Conservation (phyloP, 2,888 invertebrate species). For the Acrocyrtus sp. region DNA sequence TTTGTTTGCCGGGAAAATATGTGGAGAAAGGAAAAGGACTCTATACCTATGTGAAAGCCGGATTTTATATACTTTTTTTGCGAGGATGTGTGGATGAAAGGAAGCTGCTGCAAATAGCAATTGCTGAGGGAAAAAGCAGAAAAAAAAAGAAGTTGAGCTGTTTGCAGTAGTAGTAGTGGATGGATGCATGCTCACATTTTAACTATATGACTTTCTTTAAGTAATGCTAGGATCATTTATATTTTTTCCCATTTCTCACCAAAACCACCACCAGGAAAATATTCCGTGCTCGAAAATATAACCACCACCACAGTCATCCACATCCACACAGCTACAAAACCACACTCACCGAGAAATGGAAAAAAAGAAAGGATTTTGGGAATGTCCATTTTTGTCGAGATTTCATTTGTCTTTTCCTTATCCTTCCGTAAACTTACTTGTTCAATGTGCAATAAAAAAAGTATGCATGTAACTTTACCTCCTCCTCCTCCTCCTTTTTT, state of each 20-base stretch:
- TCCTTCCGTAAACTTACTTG: conserved; percentile 27
- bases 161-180: conserved; percentile 6
- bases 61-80: too few species aligned
- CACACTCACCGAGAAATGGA: conserved; percentile 6
- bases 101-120: too few species aligned
- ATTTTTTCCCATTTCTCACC: conserved; percentile 34
- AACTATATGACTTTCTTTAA: conserved; percentile 22
- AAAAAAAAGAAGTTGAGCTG: conserved; percentile 1
- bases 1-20: too few species aligned
- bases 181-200: too few species aligned
- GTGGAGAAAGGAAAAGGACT: too few species aligned
- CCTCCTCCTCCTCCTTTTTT: not conserved
- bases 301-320: not conserved
- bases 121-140: not conserved
- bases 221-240: conserved; percentile 33
- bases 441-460: conserved; percentile 24
- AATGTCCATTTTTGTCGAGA: conserved; percentile 48
- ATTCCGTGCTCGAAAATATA: too few species aligned
- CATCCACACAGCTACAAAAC: not conserved
- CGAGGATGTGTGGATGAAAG: too few species aligned
- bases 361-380: conserved; percentile 35
- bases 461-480: conserved; percentile 6
- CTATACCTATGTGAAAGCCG: too few species aligned
- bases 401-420: conserved; percentile 46
- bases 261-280: too few species aligned